Evolutionary conservation across 2,888 invertebrate species (phyloP), one percentile per base, ranked within the genome.

Genomic region (Ganaspis brasiliensis): DNA sequence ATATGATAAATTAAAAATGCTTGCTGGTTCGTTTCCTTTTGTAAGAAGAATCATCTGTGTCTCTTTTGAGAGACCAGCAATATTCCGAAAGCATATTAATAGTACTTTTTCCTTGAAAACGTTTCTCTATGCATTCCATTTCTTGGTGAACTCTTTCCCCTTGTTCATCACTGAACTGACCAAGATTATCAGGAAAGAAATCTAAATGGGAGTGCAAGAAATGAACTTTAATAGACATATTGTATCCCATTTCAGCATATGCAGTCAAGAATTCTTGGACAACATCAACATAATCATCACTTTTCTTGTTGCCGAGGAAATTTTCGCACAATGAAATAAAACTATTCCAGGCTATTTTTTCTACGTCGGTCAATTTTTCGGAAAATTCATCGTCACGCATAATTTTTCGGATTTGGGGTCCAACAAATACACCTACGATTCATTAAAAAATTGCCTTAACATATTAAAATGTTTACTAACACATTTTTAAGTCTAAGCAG

Each of bases 201-300:
- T 45, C 14, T 14, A 45, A 10, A 56, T 72, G 72, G 6, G 72
- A 72, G 55, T 72, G 55, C 56, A 72, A 72, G 19, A 72, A 72
- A 14, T 72, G 72, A 2, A 72, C 49, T 72, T 72, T 55, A 5
- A 72, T 14, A 19, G 8, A 24, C 55, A 72, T 49, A 10, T 24
- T 55, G 26, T 55, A 72, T 16, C 57, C 73, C 40, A 31, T 40
- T 40, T 40, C 37, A 10, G 24, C 57, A 26, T 57, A 57, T 21
- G 57, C 57, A 24, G 12, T 21, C 21, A 57, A 16, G 16, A 57
- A 57, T 57, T 57, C 57, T 24, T 57, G n/a, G 12, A 57, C 57
- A 10, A 57, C 57, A 16, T 14, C 19, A 57, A 57, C 6, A 16
- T 57, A 57, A 16, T 16, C 10, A 57, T 5, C 57, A 57, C 57